A percentile compares a stretch with the other conserved stretches of the same genome.
These are phyloP conservation scores for Armadillidium nasatum DNA, from an alignment of 1,140 invertebrate genomes.

Conservation along the genomic window DNA sequence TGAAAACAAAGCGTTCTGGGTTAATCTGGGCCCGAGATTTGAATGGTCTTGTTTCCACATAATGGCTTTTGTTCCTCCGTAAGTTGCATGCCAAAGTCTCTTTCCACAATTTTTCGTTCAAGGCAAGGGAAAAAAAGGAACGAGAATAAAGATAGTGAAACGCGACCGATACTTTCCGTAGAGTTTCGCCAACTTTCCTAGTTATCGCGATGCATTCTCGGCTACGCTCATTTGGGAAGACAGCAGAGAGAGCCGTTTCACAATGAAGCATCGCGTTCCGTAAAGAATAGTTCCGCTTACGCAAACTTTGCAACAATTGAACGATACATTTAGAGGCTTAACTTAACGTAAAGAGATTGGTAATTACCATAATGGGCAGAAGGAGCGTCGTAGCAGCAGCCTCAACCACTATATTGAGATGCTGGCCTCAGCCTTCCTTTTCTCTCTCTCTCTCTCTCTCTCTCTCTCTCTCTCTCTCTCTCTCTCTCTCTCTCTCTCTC, in stretches of 20 bases:
- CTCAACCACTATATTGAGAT: slow-evolving; percentile 5
- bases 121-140: background rate
- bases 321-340: background rate
- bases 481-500: background rate
- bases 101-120: background rate
- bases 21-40: slow-evolving; percentile 11
- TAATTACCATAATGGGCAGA: slow-evolving; percentile 12
- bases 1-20: slow-evolving; percentile 11
- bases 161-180: background rate
- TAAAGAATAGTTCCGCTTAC: background rate
- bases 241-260: background rate
- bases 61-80: slow-evolving; percentile 3
- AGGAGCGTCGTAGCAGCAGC: background rate
- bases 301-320: background rate
- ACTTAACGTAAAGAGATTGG: slow-evolving; percentile 10
- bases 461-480: background rate
- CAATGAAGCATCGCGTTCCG: background rate
- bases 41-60: slow-evolving; percentile 12
- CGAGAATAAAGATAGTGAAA: background rate
- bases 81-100: slow-evolving; percentile 1
- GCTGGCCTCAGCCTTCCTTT: background rate
- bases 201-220: background rate
- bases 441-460: background rate
- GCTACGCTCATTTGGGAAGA: slow-evolving; percentile 1
- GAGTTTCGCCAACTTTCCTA: background rate